Evolutionary conservation across 1,140 invertebrate genomes (phyloP), one percentile per base, ranked within the genome.

Genomic region (Leptinotarsa lineolata): DNA sequence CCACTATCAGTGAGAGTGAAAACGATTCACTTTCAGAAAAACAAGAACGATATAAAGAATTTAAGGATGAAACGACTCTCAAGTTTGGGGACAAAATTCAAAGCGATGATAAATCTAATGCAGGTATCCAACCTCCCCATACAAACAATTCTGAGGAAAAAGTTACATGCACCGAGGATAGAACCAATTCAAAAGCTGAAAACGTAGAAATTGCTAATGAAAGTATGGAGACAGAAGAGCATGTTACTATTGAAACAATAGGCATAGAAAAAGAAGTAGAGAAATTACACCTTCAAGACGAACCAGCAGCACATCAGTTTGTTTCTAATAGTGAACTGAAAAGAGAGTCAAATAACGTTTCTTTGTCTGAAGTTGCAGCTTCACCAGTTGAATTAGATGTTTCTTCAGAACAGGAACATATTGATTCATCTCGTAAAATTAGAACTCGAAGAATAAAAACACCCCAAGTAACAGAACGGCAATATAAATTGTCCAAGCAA

Each of bases 1-100:
- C 30, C 11, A 39, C 30, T 11, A 39, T 39, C 2, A 39, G 30
- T 39, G 30, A 39, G 30, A 39, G 30, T 39, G 30, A 39, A 39
- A 39, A 39, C 11, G 65, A 68, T 58, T 48, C 18, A 54, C 22
- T 68, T n/a, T 44, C 54, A 45, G 71, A 72, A 72, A 54, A 39
- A 11, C 30, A 11, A 8, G 8, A 1, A 39, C 30, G 11, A 39
- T 2, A 11, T 39, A 39, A 3, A 39, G 30, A 11, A 39, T 39
- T 39, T 39, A 39, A 39, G 2, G 8, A 39, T 39, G 30, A 39
- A 39, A 39, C 8, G 30, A 2, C 30, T 39, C 30, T 39, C 30
- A 8, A 2, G 30, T 39, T 39, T 39, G 8, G 2, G 11, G 30
- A 39, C 8, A 39, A 11, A 39, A 39, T 39, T 8, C 30, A 39